Conservation (phyloP, 2,797 vertebrate genomes). For the Trichosurus vulpecula region DNA sequence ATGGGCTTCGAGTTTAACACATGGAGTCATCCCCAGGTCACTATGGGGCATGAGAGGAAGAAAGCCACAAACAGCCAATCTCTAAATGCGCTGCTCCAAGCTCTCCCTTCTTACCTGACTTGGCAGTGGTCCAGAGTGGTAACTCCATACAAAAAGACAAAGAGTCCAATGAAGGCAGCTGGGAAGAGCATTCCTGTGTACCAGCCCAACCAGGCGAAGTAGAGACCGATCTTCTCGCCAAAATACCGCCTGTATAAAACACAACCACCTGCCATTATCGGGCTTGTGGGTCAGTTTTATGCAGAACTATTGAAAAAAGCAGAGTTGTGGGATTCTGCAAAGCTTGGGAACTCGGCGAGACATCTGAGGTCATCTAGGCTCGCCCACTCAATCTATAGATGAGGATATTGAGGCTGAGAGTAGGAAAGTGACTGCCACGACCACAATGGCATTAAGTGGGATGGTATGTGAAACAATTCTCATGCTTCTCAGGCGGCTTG, state of each 20-base stretch:
- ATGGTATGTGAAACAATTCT: neutral
- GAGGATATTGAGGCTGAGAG: neutral
- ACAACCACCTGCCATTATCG: slow-evolving; percentile 55
- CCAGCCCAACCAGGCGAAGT: slow-evolving; percentile 96
- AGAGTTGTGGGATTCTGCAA: neutral
- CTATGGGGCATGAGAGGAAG: neutral
- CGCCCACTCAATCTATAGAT: neutral
- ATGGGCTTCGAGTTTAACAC: neutral
- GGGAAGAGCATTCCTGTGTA: slow-evolving; percentile 97
- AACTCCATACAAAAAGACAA: slow-evolving; percentile 94
- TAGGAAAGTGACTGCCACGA: neutral
- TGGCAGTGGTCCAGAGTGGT: slow-evolving; percentile 95
- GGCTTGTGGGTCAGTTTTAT: slow-evolving; percentile 3
- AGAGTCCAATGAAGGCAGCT: slow-evolving; percentile 93
- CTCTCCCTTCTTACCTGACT: slow-evolving; percentile 90
- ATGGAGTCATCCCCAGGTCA: neutral
- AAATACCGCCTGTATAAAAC: slow-evolving; percentile 91
- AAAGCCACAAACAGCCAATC: neutral
- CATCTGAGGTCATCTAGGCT: neutral
- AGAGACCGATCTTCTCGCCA: slow-evolving; percentile 95
- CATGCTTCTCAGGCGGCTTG: neutral
- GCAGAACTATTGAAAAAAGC: neutral
- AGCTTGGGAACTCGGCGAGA: neutral
- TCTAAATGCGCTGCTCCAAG: neutral
- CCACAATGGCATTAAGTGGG: neutral